Evolutionary conservation across 2,888 invertebrate species (phyloP).

Genomic region (Protodeltote pygarga): DNA sequence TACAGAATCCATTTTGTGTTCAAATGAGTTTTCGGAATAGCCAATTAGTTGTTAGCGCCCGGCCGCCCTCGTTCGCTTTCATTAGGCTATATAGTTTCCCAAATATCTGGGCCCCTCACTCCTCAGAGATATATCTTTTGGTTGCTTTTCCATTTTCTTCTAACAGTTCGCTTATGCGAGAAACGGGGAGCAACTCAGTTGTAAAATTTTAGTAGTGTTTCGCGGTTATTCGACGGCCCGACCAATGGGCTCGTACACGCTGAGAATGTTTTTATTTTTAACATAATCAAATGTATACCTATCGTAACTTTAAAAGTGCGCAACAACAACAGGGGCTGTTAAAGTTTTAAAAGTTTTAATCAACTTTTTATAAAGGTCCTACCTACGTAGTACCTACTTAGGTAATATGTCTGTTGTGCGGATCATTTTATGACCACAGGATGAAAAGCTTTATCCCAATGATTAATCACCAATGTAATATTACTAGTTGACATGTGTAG

Average conservation of each 20-base stretch:
- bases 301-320: conserved; percentile 9
- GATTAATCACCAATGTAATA: too few species aligned
- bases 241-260: conserved; percentile 20
- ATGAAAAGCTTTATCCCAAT: too few species aligned
- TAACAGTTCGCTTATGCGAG: conserved; percentile 72
- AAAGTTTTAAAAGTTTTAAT: conserved; percentile 1
- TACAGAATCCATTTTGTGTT: conserved; percentile 87
- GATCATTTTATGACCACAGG: too few species aligned
- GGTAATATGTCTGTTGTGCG: too few species aligned
- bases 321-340: conserved; percentile 5
- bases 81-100: conserved; percentile 87
- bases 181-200: conserved; percentile 70
- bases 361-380: background rate
- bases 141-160: conserved; percentile 82
- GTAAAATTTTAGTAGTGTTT: conserved; percentile 78
- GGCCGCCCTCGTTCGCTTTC: conserved; percentile 85
- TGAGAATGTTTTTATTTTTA: conserved; percentile 40
- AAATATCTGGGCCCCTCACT: conserved; percentile 84
- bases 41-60: conserved; percentile 87
- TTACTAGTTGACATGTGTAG: too few species aligned
- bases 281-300: conserved; percentile 38
- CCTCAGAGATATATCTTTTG: conserved; percentile 83
- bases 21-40: conserved; percentile 87
- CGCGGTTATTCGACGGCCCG: conserved; percentile 64
- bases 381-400: too few species aligned